Percentiles rank a stretch among this genome's conserved stretches.
phyloP scores from a whole-genome alignment of 2,113 vertebrate genomes.

The Hippocampus comes region DNA sequence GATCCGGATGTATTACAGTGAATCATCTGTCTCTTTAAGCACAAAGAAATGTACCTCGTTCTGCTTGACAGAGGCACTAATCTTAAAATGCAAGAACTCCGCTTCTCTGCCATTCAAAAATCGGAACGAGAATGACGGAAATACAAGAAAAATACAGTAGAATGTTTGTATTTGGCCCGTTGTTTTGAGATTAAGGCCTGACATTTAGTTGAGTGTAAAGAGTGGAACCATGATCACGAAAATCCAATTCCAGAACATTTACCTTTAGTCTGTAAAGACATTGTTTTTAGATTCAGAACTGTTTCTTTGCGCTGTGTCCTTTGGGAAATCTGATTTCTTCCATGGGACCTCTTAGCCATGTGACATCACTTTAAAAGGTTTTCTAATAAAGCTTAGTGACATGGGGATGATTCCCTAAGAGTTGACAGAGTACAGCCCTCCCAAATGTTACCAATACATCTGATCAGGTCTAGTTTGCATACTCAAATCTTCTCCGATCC shows the following conservation, averaged over 20 bases:
- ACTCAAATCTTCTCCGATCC: conserved; percentile 26
- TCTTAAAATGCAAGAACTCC: too few species aligned
- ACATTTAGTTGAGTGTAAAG: not conserved
- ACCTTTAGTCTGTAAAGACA: not conserved
- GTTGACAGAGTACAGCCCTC: not conserved
- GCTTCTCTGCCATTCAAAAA: too few species aligned
- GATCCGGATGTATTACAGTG: not conserved
- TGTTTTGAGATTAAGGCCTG: not conserved
- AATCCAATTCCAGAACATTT: not conserved
- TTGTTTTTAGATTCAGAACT: not conserved
- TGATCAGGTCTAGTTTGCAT: not conserved
- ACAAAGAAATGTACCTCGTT: not conserved
- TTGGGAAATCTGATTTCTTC: not conserved
- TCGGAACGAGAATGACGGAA: too few species aligned
- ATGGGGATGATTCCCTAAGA: not conserved
- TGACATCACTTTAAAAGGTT: not conserved
- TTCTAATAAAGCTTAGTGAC: not conserved
- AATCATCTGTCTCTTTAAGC: not conserved
- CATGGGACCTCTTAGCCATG: not conserved
- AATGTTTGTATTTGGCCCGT: not conserved
- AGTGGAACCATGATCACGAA: not conserved
- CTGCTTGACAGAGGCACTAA: too few species aligned
- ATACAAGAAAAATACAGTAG: too few species aligned
- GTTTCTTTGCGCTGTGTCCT: not conserved
- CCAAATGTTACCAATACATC: not conserved